Base-by-base conservation (phyloP, 2,797 vertebrate species). In the Falco cherrug region DNA sequence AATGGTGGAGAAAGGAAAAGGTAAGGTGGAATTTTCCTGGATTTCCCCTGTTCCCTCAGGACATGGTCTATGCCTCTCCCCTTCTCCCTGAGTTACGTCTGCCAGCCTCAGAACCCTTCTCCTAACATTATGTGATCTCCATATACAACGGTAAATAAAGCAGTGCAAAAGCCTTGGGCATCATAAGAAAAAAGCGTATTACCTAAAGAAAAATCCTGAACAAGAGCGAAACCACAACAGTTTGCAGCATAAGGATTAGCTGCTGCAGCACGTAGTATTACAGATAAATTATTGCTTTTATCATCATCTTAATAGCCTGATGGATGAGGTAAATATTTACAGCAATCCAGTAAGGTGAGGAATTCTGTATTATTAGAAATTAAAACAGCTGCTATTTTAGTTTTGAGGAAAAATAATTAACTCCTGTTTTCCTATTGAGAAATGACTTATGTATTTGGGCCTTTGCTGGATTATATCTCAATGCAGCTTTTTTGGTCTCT, bases 191-290 rank as follows among this genome's bases (percentile, higher is more conserved):
- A 96, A 91, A 50, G 1, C 4, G 3, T 70, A 59, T 77, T 67
- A 56, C 48, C 7, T n/a, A 76, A 82, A 76, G 75, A 91, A 95
- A 94, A 97, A 85, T 16, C 16, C 28, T 19, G 93, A 94, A 90
- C 53, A 59, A 94, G 48, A 94, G 18, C 48, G 95, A 63, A 89
- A 59, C 20, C 71, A 78, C 68, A 71, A 81, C 41, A 80, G 90
- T 86, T 89, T 97, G 33, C 33, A 67, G 50, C 74, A 85, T 87
- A 93, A 97, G 88, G 93, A 95, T 94, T 97, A 95, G 37, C 63
- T 91, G 69, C n/a, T 7, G 9, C 79, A 94, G 54, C 82, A 79
- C n/a, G 69, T 93, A 65, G 35, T 88, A 91, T 84, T 95, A 90
- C 89, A 85, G 21, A 51, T 67, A 87, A 64, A 83, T 87, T 84